Conservation (phyloP, 2,797 vertebrate genomes). For the Phyllotis vaccarum region DNA sequence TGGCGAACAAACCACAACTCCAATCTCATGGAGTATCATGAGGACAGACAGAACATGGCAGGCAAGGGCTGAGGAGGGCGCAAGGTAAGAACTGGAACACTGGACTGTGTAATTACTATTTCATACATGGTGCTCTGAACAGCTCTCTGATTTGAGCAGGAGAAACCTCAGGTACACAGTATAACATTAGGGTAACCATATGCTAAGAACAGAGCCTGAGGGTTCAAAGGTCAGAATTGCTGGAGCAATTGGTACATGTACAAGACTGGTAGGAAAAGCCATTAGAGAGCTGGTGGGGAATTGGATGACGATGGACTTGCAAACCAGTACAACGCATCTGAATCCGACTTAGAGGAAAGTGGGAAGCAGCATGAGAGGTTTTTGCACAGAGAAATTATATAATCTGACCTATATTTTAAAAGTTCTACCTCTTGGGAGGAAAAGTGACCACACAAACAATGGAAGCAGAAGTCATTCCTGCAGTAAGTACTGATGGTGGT, state of each 20-base stretch:
- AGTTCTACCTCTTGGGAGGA: neutral
- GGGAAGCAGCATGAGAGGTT: neutral
- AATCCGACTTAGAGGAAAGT: constrained; percentile 28
- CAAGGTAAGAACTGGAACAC: neutral
- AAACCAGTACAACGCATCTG: neutral
- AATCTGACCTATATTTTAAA: constrained; percentile 28
- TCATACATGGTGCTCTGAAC: constrained; percentile 30
- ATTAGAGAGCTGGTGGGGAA: neutral
- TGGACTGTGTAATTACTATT: neutral
- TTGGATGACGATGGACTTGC: neutral
- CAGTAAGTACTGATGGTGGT: neutral
- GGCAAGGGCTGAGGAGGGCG: constrained; percentile 10
- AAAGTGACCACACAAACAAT: neutral
- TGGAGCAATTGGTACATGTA: neutral
- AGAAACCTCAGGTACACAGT: neutral
- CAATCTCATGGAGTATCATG: constrained; percentile 20
- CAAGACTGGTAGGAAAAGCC: neutral
- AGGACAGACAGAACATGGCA: neutral
- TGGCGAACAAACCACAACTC: constrained; percentile 35
- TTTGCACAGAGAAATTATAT: constrained; percentile 45
- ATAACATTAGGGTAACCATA: neutral
- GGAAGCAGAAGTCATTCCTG: constrained; percentile 4
- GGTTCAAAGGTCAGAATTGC: neutral
- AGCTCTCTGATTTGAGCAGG: constrained; percentile 21
- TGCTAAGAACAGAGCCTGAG: neutral